Conservation (phyloP, 2,888 invertebrate genomes). For the Lithophane semibrunnea region DNA sequence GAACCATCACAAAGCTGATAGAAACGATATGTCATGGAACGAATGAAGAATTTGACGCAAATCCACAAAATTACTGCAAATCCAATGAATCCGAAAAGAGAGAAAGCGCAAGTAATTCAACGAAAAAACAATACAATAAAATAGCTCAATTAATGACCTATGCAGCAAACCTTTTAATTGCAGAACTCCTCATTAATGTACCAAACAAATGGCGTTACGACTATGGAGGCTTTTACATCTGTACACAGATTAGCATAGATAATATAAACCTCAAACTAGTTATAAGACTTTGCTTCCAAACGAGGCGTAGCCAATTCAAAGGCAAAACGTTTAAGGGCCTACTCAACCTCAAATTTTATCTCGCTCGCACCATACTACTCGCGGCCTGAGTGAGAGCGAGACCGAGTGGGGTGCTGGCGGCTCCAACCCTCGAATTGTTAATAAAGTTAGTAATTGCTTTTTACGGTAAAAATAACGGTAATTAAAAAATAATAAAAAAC, state of each 20-base stretch:
- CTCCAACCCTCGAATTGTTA: no score
- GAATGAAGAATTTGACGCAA: conserved; percentile 6
- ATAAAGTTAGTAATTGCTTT: no score
- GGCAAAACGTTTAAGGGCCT: conserved; percentile 21
- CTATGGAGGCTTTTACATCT: conserved; percentile 24
- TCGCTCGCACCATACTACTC: no score
- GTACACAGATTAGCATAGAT: conserved; percentile 28
- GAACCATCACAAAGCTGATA: neutral
- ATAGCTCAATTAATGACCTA: conserved; percentile 5
- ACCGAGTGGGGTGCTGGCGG: no score
- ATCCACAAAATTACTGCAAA: neutral
- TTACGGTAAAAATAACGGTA: no score
- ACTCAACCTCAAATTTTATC: no score
- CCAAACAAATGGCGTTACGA: conserved; percentile 22
- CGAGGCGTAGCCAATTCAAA: conserved; percentile 36
- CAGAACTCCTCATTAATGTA: neutral
- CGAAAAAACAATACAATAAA: conserved; percentile 18
- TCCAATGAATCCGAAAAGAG: neutral
- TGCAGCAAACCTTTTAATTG: conserved; percentile 7
- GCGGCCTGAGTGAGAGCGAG: no score
- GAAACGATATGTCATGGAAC: neutral
- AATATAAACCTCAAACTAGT: conserved; percentile 42
- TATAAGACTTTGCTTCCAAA: conserved; percentile 18
- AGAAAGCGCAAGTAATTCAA: conserved; percentile 12
- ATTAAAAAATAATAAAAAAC: no score